Evolutionary conservation across 1,140 invertebrate genomes (phyloP).

Genomic region (Zeugodacus cucurbitae): DNA sequence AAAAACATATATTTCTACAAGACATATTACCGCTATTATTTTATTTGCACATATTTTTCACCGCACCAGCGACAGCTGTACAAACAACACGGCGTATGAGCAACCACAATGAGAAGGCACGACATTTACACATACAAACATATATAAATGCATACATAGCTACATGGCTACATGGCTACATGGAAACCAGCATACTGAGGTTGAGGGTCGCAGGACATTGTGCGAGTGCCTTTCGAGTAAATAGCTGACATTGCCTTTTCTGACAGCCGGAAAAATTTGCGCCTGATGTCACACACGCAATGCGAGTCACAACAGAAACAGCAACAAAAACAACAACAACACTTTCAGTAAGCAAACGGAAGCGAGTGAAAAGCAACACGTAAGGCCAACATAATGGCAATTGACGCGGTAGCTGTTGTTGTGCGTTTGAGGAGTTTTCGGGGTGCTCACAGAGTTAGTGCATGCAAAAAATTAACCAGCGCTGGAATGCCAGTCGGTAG

Average conservation of each 20-base stretch:
- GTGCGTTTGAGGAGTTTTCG: neutral
- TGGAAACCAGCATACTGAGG: neutral
- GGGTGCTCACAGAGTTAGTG: neutral
- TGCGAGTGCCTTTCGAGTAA: neutral
- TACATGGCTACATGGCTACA: too few species aligned
- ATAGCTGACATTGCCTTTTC: slow-evolving; percentile 11
- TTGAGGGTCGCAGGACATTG: neutral
- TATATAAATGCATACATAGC: neutral
- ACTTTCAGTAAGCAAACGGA: neutral
- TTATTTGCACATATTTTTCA: neutral
- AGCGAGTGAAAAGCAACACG: neutral
- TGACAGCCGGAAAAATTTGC: slow-evolving; percentile 28
- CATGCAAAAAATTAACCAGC: neutral
- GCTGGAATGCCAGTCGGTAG: neutral
- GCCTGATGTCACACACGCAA: neutral
- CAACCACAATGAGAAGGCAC: neutral
- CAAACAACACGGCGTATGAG: neutral
- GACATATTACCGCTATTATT: slow-evolving; percentile 4
- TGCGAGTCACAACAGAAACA: neutral
- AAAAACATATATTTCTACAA: neutral
- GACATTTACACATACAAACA: neutral
- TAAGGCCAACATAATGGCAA: neutral
- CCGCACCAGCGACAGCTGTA: neutral
- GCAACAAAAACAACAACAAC: neutral
- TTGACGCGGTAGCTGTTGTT: neutral